Evolutionary conservation across 2,113 vertebrate genomes (phyloP).

Genomic region (Lophius piscatorius): DNA sequence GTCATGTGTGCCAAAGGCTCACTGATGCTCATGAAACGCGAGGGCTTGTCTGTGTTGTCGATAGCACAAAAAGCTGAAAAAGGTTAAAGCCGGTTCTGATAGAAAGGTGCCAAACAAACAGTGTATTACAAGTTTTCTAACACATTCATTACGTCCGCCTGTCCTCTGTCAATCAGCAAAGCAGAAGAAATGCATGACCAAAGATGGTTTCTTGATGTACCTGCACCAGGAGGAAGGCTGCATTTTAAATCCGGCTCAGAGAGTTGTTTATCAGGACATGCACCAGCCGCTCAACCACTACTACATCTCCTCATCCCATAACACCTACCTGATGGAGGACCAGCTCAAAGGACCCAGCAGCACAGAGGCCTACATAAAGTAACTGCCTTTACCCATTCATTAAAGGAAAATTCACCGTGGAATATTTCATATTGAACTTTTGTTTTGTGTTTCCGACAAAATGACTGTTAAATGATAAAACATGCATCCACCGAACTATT

Average conservation of each 20-base stretch:
- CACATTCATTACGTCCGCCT: background rate
- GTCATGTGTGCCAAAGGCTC: no score
- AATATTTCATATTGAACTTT: background rate
- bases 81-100: no score
- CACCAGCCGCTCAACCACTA: slow-evolving; percentile 92
- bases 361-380: slow-evolving; percentile 96
- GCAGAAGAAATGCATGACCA: slow-evolving; percentile 84
- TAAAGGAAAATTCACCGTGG: background rate
- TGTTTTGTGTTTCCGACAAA: no score
- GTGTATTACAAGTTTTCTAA: no score
- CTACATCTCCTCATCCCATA: slow-evolving; percentile 95
- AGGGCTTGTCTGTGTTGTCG: no score
- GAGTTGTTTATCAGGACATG: slow-evolving; percentile 92
- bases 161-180: slow-evolving; percentile 79
- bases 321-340: slow-evolving; percentile 95
- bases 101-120: no score
- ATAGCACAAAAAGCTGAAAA: no score
- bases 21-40: no score
- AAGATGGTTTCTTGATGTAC: slow-evolving; percentile 95
- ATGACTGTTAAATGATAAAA: no score
- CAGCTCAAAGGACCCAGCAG: slow-evolving; percentile 95
- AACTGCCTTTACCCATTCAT: slow-evolving; percentile 10
- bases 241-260: slow-evolving; percentile 85
- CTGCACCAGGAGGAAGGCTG: slow-evolving; percentile 84
- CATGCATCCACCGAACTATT: no score